A percentile compares a stretch with the other conserved stretches of the same genome.
phyloP scores from a whole-genome alignment of 2,797 vertebrate genomes.

The Nyctalus aviator region DNA sequence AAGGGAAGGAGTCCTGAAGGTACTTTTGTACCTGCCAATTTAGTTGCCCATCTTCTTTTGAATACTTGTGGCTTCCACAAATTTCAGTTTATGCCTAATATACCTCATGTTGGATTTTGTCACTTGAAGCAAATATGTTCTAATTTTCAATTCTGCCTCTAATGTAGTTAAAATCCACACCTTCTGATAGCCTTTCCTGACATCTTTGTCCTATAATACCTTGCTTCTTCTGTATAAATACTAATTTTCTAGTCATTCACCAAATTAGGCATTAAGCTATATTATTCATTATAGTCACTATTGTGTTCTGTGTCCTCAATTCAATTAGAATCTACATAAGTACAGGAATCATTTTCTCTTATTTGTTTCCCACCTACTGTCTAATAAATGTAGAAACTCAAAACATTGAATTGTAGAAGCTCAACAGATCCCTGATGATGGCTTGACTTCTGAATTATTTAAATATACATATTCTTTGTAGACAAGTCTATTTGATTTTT shows the following conservation, averaged over 20 bases:
- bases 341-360: conserved; percentile 21
- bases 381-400: conserved; percentile 64
- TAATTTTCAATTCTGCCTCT: conserved; percentile 15
- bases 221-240: background rate
- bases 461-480: conserved; percentile 62
- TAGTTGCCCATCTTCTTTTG: background rate
- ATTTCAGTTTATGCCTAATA: background rate
- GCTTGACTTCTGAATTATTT: conserved; percentile 64
- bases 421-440: conserved; percentile 43
- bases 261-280: background rate
- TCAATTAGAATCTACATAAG: background rate
- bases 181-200: background rate
- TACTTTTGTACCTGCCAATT: background rate
- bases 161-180: background rate
- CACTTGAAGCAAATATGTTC: conserved; percentile 5
- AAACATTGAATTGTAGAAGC: conserved; percentile 43
- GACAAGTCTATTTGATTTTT: conserved; percentile 71
- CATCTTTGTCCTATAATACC: background rate
- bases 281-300: background rate
- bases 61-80: background rate
- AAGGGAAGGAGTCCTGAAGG: background rate
- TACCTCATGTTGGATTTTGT: background rate
- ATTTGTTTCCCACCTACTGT: conserved; percentile 25
- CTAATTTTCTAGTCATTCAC: conserved; percentile 13
- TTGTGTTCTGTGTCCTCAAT: background rate